These are phyloP conservation scores for Hystrix brachyura DNA, from an alignment of 2,113 vertebrate genomes.

Conservation along the genomic window DNA sequence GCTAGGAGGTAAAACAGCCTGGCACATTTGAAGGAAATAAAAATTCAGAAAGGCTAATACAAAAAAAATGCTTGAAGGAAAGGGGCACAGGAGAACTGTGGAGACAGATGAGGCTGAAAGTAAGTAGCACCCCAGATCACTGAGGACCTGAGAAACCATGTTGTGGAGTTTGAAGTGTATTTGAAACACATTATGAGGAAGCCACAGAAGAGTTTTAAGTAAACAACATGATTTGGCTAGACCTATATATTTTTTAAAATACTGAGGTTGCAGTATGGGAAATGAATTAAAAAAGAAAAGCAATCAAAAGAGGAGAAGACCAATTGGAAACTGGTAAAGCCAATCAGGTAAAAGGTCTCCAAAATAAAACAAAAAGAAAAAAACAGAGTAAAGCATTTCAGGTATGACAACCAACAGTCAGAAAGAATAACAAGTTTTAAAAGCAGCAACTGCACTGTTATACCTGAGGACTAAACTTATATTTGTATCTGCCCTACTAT, in stretches of 20 bases:
- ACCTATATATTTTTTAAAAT: not conserved
- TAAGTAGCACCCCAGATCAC: not conserved
- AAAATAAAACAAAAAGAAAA: slow-evolving; percentile 8
- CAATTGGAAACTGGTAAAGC: not conserved
- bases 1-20: not conserved
- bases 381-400: not conserved
- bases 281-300: slow-evolving; percentile 37
- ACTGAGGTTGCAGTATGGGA: not conserved
- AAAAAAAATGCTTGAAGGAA: not conserved
- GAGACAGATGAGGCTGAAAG: not conserved
- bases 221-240: not conserved
- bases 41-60: not conserved
- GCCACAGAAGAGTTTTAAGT: not conserved
- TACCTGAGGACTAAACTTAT: not conserved
- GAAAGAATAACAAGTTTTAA: not conserved
- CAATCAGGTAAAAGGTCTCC: not conserved
- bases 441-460: not conserved
- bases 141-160: not conserved
- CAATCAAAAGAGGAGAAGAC: slow-evolving; percentile 5
- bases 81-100: not conserved
- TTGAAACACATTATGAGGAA: slow-evolving; percentile 24
- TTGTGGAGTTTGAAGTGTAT: not conserved
- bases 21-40: slow-evolving; percentile 1
- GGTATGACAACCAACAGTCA: not conserved
- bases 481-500: not conserved